Evolutionary conservation across 1,140 invertebrate genomes (phyloP).

Genomic region (Drosophila busckii): DNA sequence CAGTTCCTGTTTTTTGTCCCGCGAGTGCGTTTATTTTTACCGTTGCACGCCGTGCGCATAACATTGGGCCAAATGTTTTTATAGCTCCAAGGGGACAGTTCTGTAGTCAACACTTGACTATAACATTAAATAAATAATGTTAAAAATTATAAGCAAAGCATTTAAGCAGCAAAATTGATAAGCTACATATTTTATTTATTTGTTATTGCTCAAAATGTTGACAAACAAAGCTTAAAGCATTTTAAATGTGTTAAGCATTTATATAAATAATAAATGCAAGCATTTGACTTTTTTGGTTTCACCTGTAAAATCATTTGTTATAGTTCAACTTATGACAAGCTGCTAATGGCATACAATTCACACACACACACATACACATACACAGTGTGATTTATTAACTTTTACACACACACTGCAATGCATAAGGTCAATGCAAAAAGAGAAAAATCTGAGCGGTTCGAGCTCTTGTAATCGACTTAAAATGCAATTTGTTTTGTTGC

Average conservation of each 20-base stretch:
- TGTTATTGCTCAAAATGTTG: too few species aligned
- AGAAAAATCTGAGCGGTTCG: constrained; percentile 1
- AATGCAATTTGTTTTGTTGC: constrained; percentile 77
- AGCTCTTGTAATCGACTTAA: constrained; percentile 65
- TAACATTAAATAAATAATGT: too few species aligned
- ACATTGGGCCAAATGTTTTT: constrained; percentile 65
- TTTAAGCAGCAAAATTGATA: too few species aligned
- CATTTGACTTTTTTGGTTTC: constrained; percentile 20
- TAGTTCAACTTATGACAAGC: constrained; percentile 28
- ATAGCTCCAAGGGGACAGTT: constrained; percentile 24
- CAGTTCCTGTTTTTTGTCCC: constrained; percentile 16
- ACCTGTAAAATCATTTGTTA: constrained; percentile 19
- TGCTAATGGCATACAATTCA: constrained; percentile 27
- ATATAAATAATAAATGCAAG: neutral
- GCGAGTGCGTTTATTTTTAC: constrained; percentile 29
- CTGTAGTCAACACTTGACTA: constrained; percentile 26
- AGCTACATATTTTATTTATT: too few species aligned
- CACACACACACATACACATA: constrained; percentile 7
- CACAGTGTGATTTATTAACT: too few species aligned
- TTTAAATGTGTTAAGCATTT: too few species aligned
- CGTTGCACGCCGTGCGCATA: constrained; percentile 35
- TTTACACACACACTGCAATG: neutral
- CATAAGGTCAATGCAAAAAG: constrained; percentile 9
- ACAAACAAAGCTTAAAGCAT: too few species aligned
- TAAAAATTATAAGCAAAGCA: too few species aligned